These are phyloP conservation scores for Xiphophorus maculatus DNA, from an alignment of 2,113 vertebrate genomes.

Conservation along the genomic window DNA sequence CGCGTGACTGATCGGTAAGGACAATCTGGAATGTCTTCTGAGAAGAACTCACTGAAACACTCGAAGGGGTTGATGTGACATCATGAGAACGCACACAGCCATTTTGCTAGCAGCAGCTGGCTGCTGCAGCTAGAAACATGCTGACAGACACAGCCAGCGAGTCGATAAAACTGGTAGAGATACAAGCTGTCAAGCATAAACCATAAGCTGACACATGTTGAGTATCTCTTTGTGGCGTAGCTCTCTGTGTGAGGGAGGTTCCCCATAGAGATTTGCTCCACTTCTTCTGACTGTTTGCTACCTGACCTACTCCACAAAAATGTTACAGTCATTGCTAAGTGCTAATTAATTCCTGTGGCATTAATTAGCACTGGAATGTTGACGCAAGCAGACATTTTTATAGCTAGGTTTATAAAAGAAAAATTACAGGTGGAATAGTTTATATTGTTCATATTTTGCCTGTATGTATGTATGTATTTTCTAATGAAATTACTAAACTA, in stretches of 20 bases:
- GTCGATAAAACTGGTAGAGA: not conserved
- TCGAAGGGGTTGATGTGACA: too few species aligned
- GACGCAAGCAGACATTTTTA: not conserved
- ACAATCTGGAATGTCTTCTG: too few species aligned
- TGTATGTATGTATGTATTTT: too few species aligned
- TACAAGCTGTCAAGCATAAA: not conserved
- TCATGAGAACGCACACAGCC: too few species aligned
- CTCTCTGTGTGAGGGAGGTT: not conserved
- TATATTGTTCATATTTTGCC: too few species aligned
- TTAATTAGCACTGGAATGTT: not conserved
- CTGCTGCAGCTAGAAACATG: not conserved
- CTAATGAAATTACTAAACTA: too few species aligned
- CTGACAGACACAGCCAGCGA: constrained; percentile 3
- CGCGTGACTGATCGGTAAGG: too few species aligned
- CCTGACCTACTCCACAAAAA: not conserved
- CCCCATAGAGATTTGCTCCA: not conserved
- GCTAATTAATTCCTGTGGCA: not conserved
- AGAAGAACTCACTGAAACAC: too few species aligned
- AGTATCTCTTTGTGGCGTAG: not conserved
- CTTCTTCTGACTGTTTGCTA: constrained; percentile 4
- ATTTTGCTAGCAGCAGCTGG: not conserved
- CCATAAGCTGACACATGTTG: constrained; percentile 2
- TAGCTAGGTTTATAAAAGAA: not conserved
- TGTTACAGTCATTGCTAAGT: not conserved
- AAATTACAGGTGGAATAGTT: too few species aligned